Percentiles rank a stretch among this genome's conserved stretches.
phyloP scores from a whole-genome alignment of 2,888 invertebrate species.

The Venusia cambrica region DNA sequence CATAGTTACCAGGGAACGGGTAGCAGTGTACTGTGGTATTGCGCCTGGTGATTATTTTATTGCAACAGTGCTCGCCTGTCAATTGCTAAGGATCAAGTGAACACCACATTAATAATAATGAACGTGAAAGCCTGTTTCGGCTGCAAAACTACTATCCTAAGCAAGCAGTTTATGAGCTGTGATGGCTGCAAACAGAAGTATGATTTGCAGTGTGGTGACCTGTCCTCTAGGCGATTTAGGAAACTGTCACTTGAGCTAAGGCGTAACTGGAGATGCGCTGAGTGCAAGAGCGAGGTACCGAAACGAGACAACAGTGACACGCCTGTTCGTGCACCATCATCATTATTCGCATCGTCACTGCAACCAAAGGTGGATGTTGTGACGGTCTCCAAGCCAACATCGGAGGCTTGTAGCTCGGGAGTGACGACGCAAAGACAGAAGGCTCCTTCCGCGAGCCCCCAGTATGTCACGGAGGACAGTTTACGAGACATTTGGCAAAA shows the following conservation, averaged over 20 bases:
- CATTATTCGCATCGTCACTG: background rate
- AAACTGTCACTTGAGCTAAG: background rate
- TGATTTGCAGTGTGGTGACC: conserved; percentile 7
- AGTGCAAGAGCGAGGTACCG: conserved; percentile 1
- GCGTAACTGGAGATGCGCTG: conserved; percentile 3
- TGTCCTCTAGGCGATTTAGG: conserved; percentile 7
- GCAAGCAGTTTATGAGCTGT: conserved; percentile 2
- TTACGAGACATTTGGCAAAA: conserved; percentile 2
- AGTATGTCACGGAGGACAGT: conserved; percentile 2
- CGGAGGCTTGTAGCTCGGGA: background rate
- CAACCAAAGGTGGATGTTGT: background rate
- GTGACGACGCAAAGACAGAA: background rate
- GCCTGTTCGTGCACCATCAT: conserved; percentile 1
- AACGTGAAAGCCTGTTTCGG: background rate
- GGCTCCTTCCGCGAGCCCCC: background rate
- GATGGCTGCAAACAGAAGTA: conserved; percentile 6
- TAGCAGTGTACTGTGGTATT: too few relatives aligned
- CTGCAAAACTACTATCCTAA: background rate
- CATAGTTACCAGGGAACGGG: background rate
- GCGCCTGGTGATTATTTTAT: background rate
- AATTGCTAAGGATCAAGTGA: too few relatives aligned
- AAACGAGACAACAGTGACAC: conserved; percentile 2
- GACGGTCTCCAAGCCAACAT: background rate
- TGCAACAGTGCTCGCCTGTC: too few relatives aligned
- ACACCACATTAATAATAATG: background rate